Percentiles rank a stretch among this genome's conserved stretches.
phyloP scores from a whole-genome alignment of 2,113 vertebrate species.

The Hymenochirus boettgeri region DNA sequence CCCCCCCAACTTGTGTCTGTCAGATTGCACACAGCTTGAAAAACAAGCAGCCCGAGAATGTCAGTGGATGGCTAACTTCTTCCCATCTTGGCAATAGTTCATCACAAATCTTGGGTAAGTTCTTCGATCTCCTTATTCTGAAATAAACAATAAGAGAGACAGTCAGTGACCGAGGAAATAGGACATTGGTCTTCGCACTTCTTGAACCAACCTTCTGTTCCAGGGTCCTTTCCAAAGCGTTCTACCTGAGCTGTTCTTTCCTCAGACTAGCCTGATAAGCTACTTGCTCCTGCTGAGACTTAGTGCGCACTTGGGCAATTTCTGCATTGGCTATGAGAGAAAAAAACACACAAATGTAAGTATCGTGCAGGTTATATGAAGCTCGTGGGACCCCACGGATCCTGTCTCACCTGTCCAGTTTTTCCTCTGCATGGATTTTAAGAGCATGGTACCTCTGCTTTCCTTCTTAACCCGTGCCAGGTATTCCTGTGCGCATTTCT shows the following conservation, averaged over 20 bases:
- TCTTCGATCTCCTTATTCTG: conserved; percentile 99
- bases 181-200: too few species aligned
- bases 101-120: conserved; percentile 97
- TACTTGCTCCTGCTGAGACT: conserved; percentile 88
- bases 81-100: conserved; percentile 99
- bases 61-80: conserved; percentile 77
- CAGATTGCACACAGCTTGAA: conserved; percentile 66
- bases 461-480: conserved; percentile 92
- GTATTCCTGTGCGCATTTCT: conserved; percentile 95
- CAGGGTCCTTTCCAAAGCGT: conserved; percentile 91
- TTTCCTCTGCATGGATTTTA: conserved; percentile 96
- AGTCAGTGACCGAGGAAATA: neutral
- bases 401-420: conserved; percentile 85
- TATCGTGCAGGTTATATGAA: too few species aligned
- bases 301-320: conserved; percentile 88
- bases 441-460: conserved; percentile 94
- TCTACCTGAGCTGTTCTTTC: conserved; percentile 95
- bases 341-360: too few species aligned
- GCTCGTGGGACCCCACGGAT: too few species aligned
- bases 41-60: conserved; percentile 44
- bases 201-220: conserved; percentile 84
- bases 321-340: conserved; percentile 80
- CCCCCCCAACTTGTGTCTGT: neutral
- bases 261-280: conserved; percentile 91
- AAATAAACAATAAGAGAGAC: conserved; percentile 37